Evolutionary conservation across 2,888 invertebrate species (phyloP).

Genomic region (Sycophila texana): DNA sequence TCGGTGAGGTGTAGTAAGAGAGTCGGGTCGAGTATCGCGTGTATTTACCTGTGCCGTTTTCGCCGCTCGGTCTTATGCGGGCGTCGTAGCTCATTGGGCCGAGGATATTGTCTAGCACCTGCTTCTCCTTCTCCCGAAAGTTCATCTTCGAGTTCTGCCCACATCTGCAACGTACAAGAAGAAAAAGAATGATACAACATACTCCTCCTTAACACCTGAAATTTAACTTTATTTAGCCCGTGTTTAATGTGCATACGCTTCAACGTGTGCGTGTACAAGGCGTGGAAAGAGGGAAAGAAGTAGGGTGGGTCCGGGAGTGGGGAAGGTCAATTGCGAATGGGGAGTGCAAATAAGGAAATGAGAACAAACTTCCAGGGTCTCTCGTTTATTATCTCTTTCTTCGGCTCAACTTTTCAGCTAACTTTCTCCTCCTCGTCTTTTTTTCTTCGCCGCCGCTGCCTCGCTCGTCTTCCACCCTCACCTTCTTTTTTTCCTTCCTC

Average conservation of each 20-base stretch:
- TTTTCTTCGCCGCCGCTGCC: too few relatives aligned
- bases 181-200: constrained; percentile 14
- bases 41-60: constrained; percentile 93
- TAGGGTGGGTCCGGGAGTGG: neutral
- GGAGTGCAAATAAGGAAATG: constrained; percentile 55
- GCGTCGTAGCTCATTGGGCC: constrained; percentile 94
- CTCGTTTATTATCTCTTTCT: constrained; percentile 47
- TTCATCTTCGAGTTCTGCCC: constrained; percentile 89
- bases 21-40: neutral
- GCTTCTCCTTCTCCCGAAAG: constrained; percentile 95
- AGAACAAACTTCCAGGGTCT: constrained; percentile 52
- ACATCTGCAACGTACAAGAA: constrained; percentile 79
- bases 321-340: constrained; percentile 55
- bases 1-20: neutral
- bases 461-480: neutral
- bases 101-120: constrained; percentile 94
- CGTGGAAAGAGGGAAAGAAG: constrained; percentile 12
- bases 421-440: constrained; percentile 15
- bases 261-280: neutral
- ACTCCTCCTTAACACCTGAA: neutral
- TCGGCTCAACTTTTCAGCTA: constrained; percentile 49
- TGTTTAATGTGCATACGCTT: neutral
- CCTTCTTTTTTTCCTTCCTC: neutral
- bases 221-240: too few relatives aligned
- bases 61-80: constrained; percentile 93